These are phyloP conservation scores for Hipparchia sbordonii DNA, from an alignment of 2,888 invertebrate genomes.

Conservation along the genomic window DNA sequence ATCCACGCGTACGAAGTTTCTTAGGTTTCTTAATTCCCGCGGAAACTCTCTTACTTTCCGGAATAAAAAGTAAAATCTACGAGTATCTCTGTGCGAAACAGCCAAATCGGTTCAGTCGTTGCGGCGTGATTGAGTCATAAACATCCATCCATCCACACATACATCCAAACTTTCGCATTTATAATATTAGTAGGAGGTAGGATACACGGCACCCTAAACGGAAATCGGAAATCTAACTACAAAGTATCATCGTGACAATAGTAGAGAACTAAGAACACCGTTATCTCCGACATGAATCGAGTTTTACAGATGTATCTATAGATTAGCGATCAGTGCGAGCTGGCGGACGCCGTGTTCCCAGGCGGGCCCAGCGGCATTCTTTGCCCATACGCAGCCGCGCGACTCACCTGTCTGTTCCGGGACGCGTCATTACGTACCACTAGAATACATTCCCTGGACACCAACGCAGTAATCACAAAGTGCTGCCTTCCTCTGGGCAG, in stretches of 20 bases:
- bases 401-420: constrained; percentile 73
- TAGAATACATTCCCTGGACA: constrained; percentile 68
- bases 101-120: no score
- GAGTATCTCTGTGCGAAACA: background rate
- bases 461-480: constrained; percentile 65
- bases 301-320: constrained; percentile 54
- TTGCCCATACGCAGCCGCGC: constrained; percentile 70
- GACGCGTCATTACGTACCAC: constrained; percentile 62
- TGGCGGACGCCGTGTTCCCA: constrained; percentile 63
- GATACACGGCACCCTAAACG: no score
- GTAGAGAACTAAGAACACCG: constrained; percentile 53
- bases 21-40: no score
- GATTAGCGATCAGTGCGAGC: constrained; percentile 46
- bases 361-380: constrained; percentile 69
- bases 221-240: no score
- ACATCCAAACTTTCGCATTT: no score
- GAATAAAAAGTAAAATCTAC: background rate
- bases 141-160: no score
- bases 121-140: no score
- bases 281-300: constrained; percentile 56
- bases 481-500: constrained; percentile 60
- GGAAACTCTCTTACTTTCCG: background rate
- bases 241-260: constrained; percentile 15
- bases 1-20: no score
- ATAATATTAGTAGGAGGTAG: no score